Evolutionary conservation across 2,797 vertebrate genomes (phyloP).

Genomic region (Lacerta viridis): DNA sequence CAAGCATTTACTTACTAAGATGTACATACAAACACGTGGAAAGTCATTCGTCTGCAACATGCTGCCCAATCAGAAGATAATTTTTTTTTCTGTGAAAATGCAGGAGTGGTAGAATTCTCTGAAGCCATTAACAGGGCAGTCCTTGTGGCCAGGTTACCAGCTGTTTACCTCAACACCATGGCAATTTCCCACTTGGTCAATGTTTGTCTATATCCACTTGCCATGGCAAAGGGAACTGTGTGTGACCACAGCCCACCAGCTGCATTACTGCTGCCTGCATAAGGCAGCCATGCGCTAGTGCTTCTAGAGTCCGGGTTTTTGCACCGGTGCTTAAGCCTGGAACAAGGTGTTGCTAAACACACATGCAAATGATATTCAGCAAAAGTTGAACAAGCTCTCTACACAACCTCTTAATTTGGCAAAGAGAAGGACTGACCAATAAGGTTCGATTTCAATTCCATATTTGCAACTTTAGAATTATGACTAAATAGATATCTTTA

Average conservation of each 20-base stretch:
- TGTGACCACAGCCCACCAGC: no score
- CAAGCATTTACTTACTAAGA: neutral
- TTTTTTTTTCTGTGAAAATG: neutral
- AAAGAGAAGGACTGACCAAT: neutral
- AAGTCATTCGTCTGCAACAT: neutral
- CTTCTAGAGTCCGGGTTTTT: neutral
- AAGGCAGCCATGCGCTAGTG: neutral
- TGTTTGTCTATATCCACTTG: neutral
- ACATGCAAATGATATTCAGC: conserved; percentile 6
- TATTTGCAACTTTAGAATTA: neutral
- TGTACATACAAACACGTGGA: neutral
- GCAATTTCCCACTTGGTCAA: neutral
- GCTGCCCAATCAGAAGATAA: neutral
- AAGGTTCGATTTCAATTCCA: neutral
- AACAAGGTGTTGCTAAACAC: conserved; percentile 43
- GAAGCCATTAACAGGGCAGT: neutral
- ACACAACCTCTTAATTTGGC: conserved; percentile 40
- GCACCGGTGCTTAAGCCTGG: conserved; percentile 21
- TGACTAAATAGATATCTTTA: neutral
- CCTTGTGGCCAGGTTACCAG: neutral
- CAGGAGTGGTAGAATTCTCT: neutral
- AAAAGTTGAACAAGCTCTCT: conserved; percentile 51
- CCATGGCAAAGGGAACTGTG: neutral
- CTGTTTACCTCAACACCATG: neutral
- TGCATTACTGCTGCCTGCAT: neutral